Conservation (phyloP, 53 echinoderm and acorn worm genomes). For the Mesocentrotus franciscanus region DNA sequence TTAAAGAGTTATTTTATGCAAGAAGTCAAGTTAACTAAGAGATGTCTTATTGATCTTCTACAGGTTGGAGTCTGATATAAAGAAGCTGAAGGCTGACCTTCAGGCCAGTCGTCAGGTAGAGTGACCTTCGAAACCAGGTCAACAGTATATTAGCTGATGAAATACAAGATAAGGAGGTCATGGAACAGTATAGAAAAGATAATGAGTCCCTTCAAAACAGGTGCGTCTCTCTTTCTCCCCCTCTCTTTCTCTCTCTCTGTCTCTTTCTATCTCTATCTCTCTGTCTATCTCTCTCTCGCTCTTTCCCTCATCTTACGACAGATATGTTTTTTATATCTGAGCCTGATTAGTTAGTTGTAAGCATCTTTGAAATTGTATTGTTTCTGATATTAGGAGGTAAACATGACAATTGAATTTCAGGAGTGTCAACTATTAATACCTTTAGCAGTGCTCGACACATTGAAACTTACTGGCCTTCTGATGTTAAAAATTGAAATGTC, state of each 20-base stretch:
- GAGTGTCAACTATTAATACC: too few species aligned
- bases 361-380: too few species aligned
- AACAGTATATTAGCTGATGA: slow-evolving; percentile 76
- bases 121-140: slow-evolving; percentile 80
- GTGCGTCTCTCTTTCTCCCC: slow-evolving; percentile 58
- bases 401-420: too few species aligned
- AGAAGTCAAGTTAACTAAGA: background rate
- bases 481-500: too few species aligned
- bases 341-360: too few species aligned
- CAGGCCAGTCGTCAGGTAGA: slow-evolving; percentile 88
- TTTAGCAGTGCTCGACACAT: too few species aligned
- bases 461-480: too few species aligned
- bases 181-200: slow-evolving; percentile 89
- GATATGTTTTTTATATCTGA: too few species aligned
- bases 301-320: background rate
- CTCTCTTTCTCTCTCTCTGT: background rate
- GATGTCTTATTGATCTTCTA: background rate
- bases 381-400: too few species aligned
- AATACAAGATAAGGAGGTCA: slow-evolving; percentile 75
- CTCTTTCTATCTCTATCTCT: background rate
- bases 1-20: background rate
- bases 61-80: slow-evolving; percentile 95
- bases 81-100: slow-evolving; percentile 93
- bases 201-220: slow-evolving; percentile 94
- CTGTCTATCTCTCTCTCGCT: background rate